Evolutionary conservation across 2,797 vertebrate species (phyloP), one percentile per base, ranked within the genome.

Genomic region (Typhlichthys subterraneus): DNA sequence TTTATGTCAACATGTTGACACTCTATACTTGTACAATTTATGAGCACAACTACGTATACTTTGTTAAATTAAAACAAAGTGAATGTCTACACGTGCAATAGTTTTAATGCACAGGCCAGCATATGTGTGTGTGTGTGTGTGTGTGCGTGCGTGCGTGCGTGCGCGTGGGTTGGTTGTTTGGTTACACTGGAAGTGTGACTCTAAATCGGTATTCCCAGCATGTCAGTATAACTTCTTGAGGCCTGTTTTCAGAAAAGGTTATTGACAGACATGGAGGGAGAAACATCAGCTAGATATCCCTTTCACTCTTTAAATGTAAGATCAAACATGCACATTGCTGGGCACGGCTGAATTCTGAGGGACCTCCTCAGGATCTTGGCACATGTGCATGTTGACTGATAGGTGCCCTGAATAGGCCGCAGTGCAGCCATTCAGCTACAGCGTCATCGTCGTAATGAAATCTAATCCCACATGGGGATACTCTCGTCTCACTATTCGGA

Each of bases 1-100:
- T 53, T 5, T 23, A 38, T 19, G 45, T 72, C 53, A n/a, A 62
- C 13, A 73, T 68, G 73, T 66, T 73, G 78, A 70, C 67, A 81
- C 53, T 33, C 63, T 61, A 65, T 31, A 64, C 66, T 57, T 67
- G 74, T 33, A 71, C 66, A 62, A 64, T 67, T 2, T 55, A 38
- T 58, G 45, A 68, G 55, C 59, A 67, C 60, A 76, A 60, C 47
- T 59, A 76, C 57, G 10, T 50, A 31, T 53, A 55, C 45, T 13
- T 33, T 38, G 33, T 38, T 60, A 74, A 29, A 58, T 23, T 23
- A 23, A 23, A 23, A 23, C 23, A 23, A 23, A 59, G 46, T 73
- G 67, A 19, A 23, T 3, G 15, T 55, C 60, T 57, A 70, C 63
- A 67, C 57, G 58, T 72, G 48, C 45, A 59, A 61, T 38, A 1